These are phyloP conservation scores for Archaeoteleia sp. DNA, from an alignment of 2,888 invertebrate genomes.

Conservation along the genomic window DNA sequence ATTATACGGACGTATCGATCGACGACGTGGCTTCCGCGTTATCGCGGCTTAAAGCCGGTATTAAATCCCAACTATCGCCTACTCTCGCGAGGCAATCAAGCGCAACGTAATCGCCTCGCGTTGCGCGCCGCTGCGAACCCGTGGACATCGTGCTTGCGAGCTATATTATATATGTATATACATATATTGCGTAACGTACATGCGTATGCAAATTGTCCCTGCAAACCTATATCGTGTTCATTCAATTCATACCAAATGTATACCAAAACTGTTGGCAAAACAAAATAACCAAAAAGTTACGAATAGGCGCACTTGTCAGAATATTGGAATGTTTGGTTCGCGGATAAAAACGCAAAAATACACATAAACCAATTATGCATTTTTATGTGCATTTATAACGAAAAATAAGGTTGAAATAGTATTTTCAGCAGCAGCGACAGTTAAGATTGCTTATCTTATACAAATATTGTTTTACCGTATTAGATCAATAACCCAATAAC, in stretches of 20 bases:
- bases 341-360: no score
- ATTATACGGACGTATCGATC: conserved; percentile 19
- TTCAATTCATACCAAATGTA: conserved; percentile 1
- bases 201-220: conserved; percentile 4
- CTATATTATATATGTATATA: conserved; percentile 2
- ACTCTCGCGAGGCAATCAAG: conserved; percentile 43
- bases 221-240: neutral
- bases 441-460: no score
- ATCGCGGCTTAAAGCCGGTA: conserved; percentile 49
- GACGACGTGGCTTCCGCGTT: conserved; percentile 28
- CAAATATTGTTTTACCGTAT: no score
- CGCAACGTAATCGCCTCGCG: conserved; percentile 39
- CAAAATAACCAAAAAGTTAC: no score
- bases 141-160: conserved; percentile 1
- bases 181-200: neutral
- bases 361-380: no score
- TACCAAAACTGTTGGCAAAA: no score
- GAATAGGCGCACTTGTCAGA: no score
- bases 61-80: conserved; percentile 51
- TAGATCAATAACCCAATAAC: no score
- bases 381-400: no score
- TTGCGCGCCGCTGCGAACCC: conserved; percentile 6
- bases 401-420: no score
- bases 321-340: no score
- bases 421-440: no score